Conservation (phyloP, 2,888 invertebrate genomes). For the Dendrolimus pini region DNA sequence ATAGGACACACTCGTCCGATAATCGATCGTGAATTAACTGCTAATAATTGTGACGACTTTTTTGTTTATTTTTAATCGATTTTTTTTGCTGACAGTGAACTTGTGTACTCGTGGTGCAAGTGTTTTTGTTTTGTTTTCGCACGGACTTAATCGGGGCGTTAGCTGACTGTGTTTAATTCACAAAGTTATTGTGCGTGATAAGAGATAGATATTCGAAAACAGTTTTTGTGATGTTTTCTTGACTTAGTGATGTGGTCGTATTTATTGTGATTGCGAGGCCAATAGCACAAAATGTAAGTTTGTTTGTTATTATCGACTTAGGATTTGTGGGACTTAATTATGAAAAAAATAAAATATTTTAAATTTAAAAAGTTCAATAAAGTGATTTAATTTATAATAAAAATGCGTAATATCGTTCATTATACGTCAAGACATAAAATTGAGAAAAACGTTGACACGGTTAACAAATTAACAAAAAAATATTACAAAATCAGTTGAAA, state of each 20-base stretch:
- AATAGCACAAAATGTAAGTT: constrained; percentile 26
- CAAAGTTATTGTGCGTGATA: constrained; percentile 6
- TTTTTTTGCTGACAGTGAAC: constrained; percentile 39
- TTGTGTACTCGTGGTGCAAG: constrained; percentile 19
- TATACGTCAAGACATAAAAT: too few relatives aligned
- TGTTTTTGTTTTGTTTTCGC: constrained; percentile 62
- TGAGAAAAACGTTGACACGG: too few relatives aligned
- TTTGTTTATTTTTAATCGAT: constrained; percentile 24
- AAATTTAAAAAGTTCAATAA: too few relatives aligned
- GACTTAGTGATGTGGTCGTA: constrained; percentile 34
- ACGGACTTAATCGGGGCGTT: constrained; percentile 53
- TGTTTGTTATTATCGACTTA: constrained; percentile 31
- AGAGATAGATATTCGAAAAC: not conserved
- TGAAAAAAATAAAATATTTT: too few relatives aligned
- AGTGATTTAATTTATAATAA: too few relatives aligned
- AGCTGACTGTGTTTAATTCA: constrained; percentile 51
- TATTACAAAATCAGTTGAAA: too few relatives aligned
- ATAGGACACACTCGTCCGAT: constrained; percentile 56
- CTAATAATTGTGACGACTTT: constrained; percentile 42
- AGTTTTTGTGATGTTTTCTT: constrained; percentile 2
- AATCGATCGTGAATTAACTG: constrained; percentile 68
- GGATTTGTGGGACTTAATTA: constrained; percentile 14
- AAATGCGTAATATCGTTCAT: too few relatives aligned
- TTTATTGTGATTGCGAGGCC: constrained; percentile 39
- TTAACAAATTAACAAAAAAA: too few relatives aligned